These are phyloP conservation scores for Parthenolecanium corni DNA, from an alignment of 2,888 invertebrate genomes.

Conservation along the genomic window DNA sequence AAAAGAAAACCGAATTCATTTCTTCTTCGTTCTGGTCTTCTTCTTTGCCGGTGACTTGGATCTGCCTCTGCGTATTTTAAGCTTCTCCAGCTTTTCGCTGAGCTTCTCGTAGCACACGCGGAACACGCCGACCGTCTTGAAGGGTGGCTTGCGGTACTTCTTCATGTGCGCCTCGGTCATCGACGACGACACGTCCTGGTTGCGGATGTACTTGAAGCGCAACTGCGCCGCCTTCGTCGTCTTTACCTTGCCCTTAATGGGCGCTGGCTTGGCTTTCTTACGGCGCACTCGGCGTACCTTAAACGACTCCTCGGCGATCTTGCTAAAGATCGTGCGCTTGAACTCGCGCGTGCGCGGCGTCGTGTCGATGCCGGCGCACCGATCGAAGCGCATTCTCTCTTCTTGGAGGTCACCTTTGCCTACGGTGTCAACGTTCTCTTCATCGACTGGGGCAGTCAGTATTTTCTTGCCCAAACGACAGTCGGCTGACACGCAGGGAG, in stretches of 20 bases:
- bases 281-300: conserved; percentile 8
- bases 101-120: background rate
- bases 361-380: background rate
- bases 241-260: background rate
- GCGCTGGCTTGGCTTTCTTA: background rate
- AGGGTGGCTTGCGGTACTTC: conserved; percentile 8
- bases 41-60: too few relatives aligned
- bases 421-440: background rate
- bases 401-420: background rate
- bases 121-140: background rate
- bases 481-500: too few relatives aligned
- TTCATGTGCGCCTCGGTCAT: conserved; percentile 2
- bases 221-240: conserved; percentile 1
- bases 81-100: background rate
- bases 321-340: background rate
- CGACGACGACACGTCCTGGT: conserved; percentile 1
- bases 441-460: too few relatives aligned
- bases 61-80: background rate
- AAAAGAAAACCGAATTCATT: too few relatives aligned
- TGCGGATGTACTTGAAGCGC: conserved; percentile 5
- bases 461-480: too few relatives aligned
- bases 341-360: background rate
- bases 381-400: too few relatives aligned
- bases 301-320: background rate
- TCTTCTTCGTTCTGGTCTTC: too few relatives aligned